These are phyloP conservation scores for Oncorhynchus tshawytscha DNA, from an alignment of 2,113 vertebrate genomes.

Conservation along the genomic window DNA sequence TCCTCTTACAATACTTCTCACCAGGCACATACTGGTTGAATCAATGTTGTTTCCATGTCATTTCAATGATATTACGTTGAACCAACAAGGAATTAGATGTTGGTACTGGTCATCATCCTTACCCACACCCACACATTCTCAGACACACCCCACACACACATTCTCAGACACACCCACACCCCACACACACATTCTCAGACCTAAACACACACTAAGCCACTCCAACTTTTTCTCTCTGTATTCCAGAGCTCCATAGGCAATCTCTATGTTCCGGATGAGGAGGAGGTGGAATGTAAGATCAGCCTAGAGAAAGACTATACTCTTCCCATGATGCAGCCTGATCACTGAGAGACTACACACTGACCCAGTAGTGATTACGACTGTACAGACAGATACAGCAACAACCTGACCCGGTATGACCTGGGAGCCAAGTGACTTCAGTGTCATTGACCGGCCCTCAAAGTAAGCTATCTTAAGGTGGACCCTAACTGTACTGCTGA, in stretches of 20 bases:
- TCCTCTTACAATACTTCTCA: too few relatives aligned
- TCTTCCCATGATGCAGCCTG: not conserved
- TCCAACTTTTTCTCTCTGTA: not conserved
- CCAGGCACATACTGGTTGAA: too few relatives aligned
- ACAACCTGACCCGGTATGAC: not conserved
- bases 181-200: too few relatives aligned
- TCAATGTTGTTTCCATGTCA: too few relatives aligned
- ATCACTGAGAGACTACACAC: not conserved
- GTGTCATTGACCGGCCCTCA: not conserved
- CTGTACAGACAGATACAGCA: not conserved
- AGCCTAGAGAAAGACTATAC: not conserved
- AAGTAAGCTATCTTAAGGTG: not conserved
- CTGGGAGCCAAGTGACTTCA: not conserved
- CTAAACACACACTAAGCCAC: too few relatives aligned
- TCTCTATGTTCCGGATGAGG: slow-evolving; percentile 45
- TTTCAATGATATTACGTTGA: too few relatives aligned
- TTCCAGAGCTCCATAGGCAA: slow-evolving; percentile 7
- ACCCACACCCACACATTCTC: too few relatives aligned
- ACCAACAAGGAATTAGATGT: too few relatives aligned
- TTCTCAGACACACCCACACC: too few relatives aligned
- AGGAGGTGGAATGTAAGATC: slow-evolving; percentile 38
- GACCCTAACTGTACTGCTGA: not conserved
- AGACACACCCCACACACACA: too few relatives aligned
- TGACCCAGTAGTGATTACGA: not conserved
- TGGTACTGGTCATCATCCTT: too few relatives aligned